Base-by-base conservation (phyloP, 2,113 vertebrate genomes). In the Notechis scutatus region DNA sequence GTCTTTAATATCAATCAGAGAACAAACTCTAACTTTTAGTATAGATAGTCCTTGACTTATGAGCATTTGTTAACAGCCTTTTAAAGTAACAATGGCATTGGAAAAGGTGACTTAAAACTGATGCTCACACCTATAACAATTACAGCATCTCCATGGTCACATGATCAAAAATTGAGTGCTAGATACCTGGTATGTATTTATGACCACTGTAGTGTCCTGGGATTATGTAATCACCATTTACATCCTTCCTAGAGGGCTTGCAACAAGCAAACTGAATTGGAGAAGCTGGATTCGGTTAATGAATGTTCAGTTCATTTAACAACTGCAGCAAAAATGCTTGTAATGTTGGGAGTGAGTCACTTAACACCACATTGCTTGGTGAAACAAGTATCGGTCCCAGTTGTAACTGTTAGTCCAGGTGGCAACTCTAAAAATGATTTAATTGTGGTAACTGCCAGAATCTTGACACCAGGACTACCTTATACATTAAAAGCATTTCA, bases 1-100 rank as follows among this genome's bases (percentile, higher is more conserved):
- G 47, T 56, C 94, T 93, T 95, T n/a, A 93, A 94, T 59, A 54
- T 1, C 56, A 18, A 26, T 61, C 55, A 50, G 92, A 95, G 59
- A 12, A 88, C 29, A 89, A 94, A 87, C 23, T 85, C 91, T 57
- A 23, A 47, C 91, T 54, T 69, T 47, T 89, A 50, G 2, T 90
- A 95, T 57, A 69, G 64, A 34, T 69, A 34, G 64, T 15, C 29
- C 64, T 69, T n/a, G 64, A 69, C 12, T n/a, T n/a, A 69, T 64
- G 61, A 64, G 26, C 61, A n/a, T 64, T 29, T 64, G 26, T 64
- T 64, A 64, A 64, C 11, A 0, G 14, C 4, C 12, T 69, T 69
- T 69, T 12, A n/a, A n/a, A 69, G 29, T 69, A 69, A 69, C 64
- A n/a, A n/a, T 15, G 29, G 12, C 29, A 69, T 69, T 69, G 64